Evolutionary conservation across 2,888 invertebrate genomes (phyloP), one percentile per base, ranked within the genome.

Genomic region (Augochlorella aurata): DNA sequence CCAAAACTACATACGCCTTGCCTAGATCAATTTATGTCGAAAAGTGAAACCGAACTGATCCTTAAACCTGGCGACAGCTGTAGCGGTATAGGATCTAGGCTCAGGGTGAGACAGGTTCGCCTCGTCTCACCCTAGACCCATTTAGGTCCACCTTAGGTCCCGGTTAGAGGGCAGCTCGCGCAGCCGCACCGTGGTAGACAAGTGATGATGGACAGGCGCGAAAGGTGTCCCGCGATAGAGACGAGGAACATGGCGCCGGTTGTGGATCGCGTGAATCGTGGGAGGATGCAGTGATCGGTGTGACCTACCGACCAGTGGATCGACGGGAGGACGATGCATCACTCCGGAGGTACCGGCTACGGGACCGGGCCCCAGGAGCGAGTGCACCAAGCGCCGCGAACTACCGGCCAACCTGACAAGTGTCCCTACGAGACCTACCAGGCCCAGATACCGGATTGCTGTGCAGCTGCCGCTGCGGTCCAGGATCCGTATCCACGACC

Each of bases 401-500:
- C 90, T 54, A 79, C 85, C 24, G 88, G 88, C 75, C 90, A 89
- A 29, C 83, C 89, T 66, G 92, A 91, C 54, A 93, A 93, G 89
- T 93, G 92, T 78, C 93, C 93, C 44, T 93, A 93, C 90, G 93
- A 94, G 83, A 89, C 90, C 81, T 93, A 93, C 89, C 93, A 93
- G 89, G 89, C 93, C 79, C 94, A 93, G 90, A 94, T 91, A 94
- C 91, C 90, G 91, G 90, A 91, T 94, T 93, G 92, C 94, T 92
- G 94, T 94, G 93, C 89, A 94, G 92, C 81, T 92, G 92, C 90
- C 87, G 77, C 92, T 93, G 92, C 88, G 68, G 91, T 90, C n/a
- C 93, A 93, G 86, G 93, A 93, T 74, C 89, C 92, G 70, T 93
- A 92, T 80, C 92, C 93, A 18, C 94, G 94, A 77, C 94, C 94